Evolutionary conservation across 2,113 vertebrate genomes (phyloP), one percentile per base, ranked within the genome.

Genomic region (Chinchilla lanigera): DNA sequence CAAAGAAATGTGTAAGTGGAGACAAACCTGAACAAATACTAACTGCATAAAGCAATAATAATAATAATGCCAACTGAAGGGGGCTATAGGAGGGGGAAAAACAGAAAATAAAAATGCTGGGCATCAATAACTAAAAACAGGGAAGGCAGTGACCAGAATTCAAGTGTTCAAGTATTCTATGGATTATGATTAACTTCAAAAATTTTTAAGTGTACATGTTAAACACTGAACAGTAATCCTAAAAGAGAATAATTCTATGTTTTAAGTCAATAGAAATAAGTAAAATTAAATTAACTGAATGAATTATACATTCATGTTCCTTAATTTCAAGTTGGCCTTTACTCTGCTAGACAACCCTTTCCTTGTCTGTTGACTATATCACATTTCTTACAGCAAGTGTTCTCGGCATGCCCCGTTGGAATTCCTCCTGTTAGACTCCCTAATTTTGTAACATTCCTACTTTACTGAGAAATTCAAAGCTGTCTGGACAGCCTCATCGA

Each of bases 281-380:
- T 56, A 89, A 60, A 85, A 89, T 38, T n/a, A 86, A 89, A 88
- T 44, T 61, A 65, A 92, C 1, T 33, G 63, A 67, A 0, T 84
- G 33, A 94, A 92, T 58, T 88, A 85, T 2, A 90, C 89, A 97
- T 77, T 81, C 89, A 86, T 85, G 67, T 63, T 60, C 60, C 38
- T n/a, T 88, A 88, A 87, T 12, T 85, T 94, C 63, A 86, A 30
- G 16, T n/a, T 52, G 65, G 41, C 52, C 19, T 50, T 83, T 61
- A n/a, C 5, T 35, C 33, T 33, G 17, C 26, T 61, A 71, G 61
- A 54, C 7, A 67, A 75, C 35, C 8, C 58, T 91, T 65, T 69
- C n/a, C 38, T 67, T 87, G 60, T 73, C 71, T 56, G n/a, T 38
- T 58, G 52, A 75, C 47, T 50, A 20, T 60, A 22, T 65, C 82